Evolutionary conservation across 2,888 invertebrate genomes (phyloP), one percentile per base, ranked within the genome.

Genomic region (Caenorhabditis sp.): DNA sequence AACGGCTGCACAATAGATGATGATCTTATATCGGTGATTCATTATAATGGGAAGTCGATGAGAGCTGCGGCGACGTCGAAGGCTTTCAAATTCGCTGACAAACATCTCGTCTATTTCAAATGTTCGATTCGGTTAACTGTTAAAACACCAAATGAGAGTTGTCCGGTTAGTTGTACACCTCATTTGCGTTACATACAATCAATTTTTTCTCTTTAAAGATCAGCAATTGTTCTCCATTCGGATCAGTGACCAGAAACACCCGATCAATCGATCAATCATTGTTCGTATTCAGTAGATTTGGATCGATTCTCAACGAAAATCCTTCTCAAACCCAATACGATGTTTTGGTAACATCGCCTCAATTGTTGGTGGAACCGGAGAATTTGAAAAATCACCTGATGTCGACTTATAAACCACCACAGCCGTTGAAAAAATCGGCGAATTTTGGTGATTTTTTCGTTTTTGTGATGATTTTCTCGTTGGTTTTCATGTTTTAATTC

Each of bases 21-120:
- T 21, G 74, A 74, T 5, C 63, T 74, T 10, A 19, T 74, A n/a
- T 74, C 74, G 2, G 58, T 62, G 5, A 74, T 74, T 26, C 57
- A 63, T 10, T 69, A 66, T 50, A 74, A 62, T 49, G 65, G 58
- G 12, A 66, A 65, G 19, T 58, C 69, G 8, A 69, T 69, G 66
- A 58, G 74, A 59, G 74, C 74, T 2, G 74, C 64, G 10, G 74
- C 74, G 5, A 62, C 64, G 19, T 74, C 74, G 6, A 61, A 69
- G 14, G 74, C 69, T 1, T 74, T 74, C 54, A 74, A 66, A 49
- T 74, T 74, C 21, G 74, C 69, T 21, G 74, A 74, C 37, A 67
- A 69, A 19, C 69, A 66, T 19, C 27, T 62, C 10, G 68, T 74
- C 3, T 74, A 74, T 23, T 74, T 74, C 66, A 74, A 74, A 54